Base-by-base conservation (phyloP, 2,113 vertebrate genomes). In the Scytalopus superciliaris region DNA sequence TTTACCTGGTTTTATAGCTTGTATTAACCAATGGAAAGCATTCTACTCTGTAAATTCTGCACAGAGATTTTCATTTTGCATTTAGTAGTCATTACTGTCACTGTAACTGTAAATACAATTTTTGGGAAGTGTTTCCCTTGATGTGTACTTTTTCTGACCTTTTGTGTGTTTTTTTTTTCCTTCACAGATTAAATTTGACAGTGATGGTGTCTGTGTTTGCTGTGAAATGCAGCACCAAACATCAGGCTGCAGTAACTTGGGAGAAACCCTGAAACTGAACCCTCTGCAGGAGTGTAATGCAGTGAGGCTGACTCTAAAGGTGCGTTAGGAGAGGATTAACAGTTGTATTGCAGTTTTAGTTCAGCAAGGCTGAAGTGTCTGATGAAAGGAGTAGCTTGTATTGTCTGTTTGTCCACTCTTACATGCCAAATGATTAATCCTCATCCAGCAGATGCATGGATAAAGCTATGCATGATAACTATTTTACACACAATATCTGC, bases 171-270 rank as follows among this genome's bases (percentile, higher is more conserved):
- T 87, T 79, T 77, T 87, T 62, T 68, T 9, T 9, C 5, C 94
- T 93, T 92, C 47, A 17, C 93, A 99, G 98, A 98, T 99, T 63
- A 99, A 98, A 96, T 99, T 99, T 22, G 99, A 99, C 98, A 99
- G 99, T 18, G 99, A 99, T 67, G 99, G 99, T 69, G 99, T 99
- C 95, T 99, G 99, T 84, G 99, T 99, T 53, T 99, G 99, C 98
- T 99, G 99, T 53, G 99, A 99, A 95, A 98, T 98, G 47, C 99
- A 99, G 95, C 99, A 99, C 91, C 99, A 98, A 96, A 98, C 98
- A 28, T 98, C 99, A 8, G 99, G 99, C 97, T 99, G 99, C 98
- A 99, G 98, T 98, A 99, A 99, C 97, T 96, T 99, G 55, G 99
- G 99, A 94, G 99, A 99, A 97, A 99, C 99, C 0, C 98, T 99